A percentile compares a stretch with the other conserved stretches of the same genome.
Conservation (phyloP, 2,113 vertebrate genomes). For the Anas platyrhynchos region DNA sequence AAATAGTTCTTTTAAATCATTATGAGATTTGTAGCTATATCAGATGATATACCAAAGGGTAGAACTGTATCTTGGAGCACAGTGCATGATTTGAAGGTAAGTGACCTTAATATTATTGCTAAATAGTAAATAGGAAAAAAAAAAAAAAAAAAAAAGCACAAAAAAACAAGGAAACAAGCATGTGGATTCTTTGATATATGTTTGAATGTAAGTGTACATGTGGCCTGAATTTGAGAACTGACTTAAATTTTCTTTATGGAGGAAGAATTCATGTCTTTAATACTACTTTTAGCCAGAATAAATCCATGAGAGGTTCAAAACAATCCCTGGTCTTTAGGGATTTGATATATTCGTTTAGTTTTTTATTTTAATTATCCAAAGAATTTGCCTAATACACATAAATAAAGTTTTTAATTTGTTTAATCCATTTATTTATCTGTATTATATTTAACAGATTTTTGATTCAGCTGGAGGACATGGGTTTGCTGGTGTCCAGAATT, state of each 20-base stretch:
- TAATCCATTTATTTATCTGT: not conserved
- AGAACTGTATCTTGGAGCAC: not conserved
- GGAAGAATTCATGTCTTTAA: not conserved
- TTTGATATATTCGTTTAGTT: not conserved
- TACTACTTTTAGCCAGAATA: not conserved
- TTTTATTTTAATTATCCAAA: not conserved
- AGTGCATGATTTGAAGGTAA: not conserved
- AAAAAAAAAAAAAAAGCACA: no score
- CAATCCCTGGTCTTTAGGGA: not conserved
- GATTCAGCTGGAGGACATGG: slow-evolving; percentile 81
- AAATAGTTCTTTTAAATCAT: not conserved
- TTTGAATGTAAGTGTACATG: not conserved
- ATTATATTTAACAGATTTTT: slow-evolving; percentile 81
- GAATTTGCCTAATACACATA: not conserved
- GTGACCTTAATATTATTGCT: not conserved
- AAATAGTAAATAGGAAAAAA: not conserved
- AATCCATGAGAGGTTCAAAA: not conserved
- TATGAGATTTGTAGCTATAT: not conserved
- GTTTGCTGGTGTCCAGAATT: slow-evolving; percentile 67
- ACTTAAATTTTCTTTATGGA: not conserved
- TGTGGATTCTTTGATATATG: not conserved
- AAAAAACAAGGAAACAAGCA: not conserved
- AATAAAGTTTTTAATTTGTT: not conserved
- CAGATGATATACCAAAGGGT: not conserved
- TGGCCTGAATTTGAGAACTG: not conserved